Evolutionary conservation across 2,113 vertebrate genomes (phyloP), one percentile per base, ranked within the genome.

Genomic region (Percina caprodes): DNA sequence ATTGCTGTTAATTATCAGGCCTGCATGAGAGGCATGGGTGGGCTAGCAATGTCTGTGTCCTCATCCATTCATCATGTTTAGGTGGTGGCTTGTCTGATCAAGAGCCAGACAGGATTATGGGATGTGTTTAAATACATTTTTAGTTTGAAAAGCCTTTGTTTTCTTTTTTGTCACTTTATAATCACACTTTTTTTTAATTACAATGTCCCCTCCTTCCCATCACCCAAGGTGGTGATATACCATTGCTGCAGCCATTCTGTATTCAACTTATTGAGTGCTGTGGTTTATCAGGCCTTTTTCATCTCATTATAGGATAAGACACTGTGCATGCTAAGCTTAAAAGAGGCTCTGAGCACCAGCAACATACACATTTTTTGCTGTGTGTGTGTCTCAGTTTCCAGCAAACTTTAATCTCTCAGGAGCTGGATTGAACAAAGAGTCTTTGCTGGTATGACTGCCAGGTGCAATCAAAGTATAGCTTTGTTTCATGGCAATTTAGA

Each of bases 271-370:
- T 86, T 10, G 79, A 88, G 70, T 55, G 54, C 54, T 73, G 79
- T 26, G 24, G 69, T 80, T 88, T 91, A 87, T 88, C 82, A 78
- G 66, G 46, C 42, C 56, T 59, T 69, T 74, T 81, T 81, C 86
- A 84, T 90, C 79, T 84, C 54, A 49, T 78, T 77, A 68, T 66
- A 63, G 30, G 61, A 82, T 80, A 60, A 82, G 48, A 79, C 79
- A 51, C 45, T 52, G 65, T 59, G 5, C 69, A 89, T 84, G 67
- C 79, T 79, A 55, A 90, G 74, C 39, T 55, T 76, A 21, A 77
- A 74, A 84, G 66, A 61, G 16, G 19, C 61, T 70, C 11, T 1
- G 52, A 82, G 62, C 24, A 21, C 48, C 52, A 42, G 48, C 69
- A 68, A 75, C 54, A 74, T n/a, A 80, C 26, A 23, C 19, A 49